Evolutionary conservation across 2,797 vertebrate genomes (phyloP).

Genomic region (Jordanella pulchra): DNA sequence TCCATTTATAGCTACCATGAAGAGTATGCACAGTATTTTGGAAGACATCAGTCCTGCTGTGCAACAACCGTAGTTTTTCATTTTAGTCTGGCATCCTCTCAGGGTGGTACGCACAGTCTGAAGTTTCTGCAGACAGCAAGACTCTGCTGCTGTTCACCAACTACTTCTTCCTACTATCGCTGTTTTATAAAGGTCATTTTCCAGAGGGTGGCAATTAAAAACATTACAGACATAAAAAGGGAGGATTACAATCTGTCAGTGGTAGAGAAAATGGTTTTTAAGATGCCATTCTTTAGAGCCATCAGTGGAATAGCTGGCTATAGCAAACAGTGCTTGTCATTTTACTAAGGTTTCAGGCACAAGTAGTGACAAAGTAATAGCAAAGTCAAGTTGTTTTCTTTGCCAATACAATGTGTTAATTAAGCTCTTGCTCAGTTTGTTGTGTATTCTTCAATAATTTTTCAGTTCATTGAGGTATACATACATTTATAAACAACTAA

Average conservation of each 20-base stretch:
- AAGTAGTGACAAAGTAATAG: background rate
- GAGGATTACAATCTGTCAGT: background rate
- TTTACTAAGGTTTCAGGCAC: background rate
- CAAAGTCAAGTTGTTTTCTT: background rate
- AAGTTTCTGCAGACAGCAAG: background rate
- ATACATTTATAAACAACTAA: background rate
- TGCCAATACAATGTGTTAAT: background rate
- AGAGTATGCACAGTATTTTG: too few species aligned
- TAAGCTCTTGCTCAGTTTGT: background rate
- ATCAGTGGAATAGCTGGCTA: background rate
- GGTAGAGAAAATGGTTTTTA: background rate
- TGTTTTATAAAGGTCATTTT: constrained; percentile 9
- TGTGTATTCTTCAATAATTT: too few species aligned
- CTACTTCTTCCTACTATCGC: background rate
- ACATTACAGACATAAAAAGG: background rate
- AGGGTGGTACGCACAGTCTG: background rate
- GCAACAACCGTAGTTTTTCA: background rate
- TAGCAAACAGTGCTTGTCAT: background rate
- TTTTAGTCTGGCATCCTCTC: background rate
- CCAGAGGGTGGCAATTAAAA: constrained; percentile 9
- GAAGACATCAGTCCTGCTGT: background rate
- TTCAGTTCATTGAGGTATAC: background rate
- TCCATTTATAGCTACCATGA: too few species aligned
- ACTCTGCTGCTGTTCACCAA: background rate
- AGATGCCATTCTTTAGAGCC: background rate